Percentiles rank a stretch among this genome's conserved stretches.
Evolutionary conservation across 2,888 invertebrate genomes (phyloP).

Genomic region (Tachina grossa): DNA sequence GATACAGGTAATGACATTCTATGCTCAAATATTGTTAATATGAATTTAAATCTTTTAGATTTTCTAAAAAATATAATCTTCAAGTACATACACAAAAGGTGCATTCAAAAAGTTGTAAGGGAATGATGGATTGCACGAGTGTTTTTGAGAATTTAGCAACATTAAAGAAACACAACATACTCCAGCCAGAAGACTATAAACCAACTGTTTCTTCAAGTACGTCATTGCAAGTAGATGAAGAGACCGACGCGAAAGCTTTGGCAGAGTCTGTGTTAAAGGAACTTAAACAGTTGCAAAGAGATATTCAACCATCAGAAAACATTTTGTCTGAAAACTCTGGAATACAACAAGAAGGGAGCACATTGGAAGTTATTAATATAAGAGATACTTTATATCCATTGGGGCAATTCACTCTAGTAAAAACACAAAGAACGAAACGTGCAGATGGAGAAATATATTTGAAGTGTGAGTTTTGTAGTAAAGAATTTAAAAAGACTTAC

Average conservation of each 20-base stretch:
- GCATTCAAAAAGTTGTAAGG: constrained; percentile 32
- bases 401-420: constrained; percentile 65
- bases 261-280: constrained; percentile 73
- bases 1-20: constrained; percentile 67
- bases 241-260: constrained; percentile 67
- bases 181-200: constrained; percentile 64
- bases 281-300: constrained; percentile 73
- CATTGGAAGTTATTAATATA: constrained; percentile 40
- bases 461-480: constrained; percentile 76
- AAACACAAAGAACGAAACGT: constrained; percentile 70
- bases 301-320: constrained; percentile 56
- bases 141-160: constrained; percentile 72
- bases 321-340: neutral
- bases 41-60: constrained; percentile 40
- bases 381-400: constrained; percentile 72
- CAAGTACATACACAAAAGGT: constrained; percentile 50
- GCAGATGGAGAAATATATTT: constrained; percentile 67
- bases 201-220: constrained; percentile 27
- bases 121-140: constrained; percentile 71
- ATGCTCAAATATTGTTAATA: neutral
- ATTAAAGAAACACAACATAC: constrained; percentile 73
- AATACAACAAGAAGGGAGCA: neutral
- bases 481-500: constrained; percentile 75
- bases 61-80: constrained; percentile 64
- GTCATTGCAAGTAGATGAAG: constrained; percentile 51